phyloP scores from a whole-genome alignment of 2,113 vertebrate species.

The Dicentrarchus labrax region DNA sequence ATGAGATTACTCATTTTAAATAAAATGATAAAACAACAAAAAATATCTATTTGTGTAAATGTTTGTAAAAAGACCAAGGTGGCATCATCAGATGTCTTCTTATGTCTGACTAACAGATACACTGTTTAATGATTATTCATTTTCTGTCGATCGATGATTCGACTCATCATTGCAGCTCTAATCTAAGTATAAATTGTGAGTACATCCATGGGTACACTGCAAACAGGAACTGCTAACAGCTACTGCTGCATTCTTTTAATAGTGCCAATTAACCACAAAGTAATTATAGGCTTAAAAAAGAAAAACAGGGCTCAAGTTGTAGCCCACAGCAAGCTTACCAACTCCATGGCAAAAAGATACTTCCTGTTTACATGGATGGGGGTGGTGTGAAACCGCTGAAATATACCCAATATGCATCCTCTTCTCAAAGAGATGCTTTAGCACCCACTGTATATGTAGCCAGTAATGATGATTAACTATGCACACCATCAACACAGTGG shows the following conservation, averaged over 20 bases:
- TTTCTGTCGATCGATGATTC: neutral
- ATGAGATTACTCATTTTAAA: no score
- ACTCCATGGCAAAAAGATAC: neutral
- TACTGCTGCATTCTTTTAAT: neutral
- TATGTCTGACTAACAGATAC: no score
- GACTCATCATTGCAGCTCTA: neutral
- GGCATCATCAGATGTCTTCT: no score
- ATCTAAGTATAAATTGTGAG: neutral
- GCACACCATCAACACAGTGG: no score
- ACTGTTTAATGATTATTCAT: no score
- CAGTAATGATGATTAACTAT: no score
- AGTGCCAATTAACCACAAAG: neutral
- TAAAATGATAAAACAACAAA: no score
- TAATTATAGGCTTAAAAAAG: neutral
- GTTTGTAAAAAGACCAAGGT: no score
- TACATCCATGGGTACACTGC: neutral
- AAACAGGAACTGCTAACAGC: neutral
- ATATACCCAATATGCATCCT: neutral
- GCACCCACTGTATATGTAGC: no score
- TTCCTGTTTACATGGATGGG: conserved; percentile 1
- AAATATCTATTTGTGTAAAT: no score
- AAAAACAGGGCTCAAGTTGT: neutral
- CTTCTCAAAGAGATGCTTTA: neutral
- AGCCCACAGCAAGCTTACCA: neutral
- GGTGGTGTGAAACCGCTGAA: neutral